phyloP scores from a whole-genome alignment of 2,888 invertebrate genomes.

The Melanostoma scalare region DNA sequence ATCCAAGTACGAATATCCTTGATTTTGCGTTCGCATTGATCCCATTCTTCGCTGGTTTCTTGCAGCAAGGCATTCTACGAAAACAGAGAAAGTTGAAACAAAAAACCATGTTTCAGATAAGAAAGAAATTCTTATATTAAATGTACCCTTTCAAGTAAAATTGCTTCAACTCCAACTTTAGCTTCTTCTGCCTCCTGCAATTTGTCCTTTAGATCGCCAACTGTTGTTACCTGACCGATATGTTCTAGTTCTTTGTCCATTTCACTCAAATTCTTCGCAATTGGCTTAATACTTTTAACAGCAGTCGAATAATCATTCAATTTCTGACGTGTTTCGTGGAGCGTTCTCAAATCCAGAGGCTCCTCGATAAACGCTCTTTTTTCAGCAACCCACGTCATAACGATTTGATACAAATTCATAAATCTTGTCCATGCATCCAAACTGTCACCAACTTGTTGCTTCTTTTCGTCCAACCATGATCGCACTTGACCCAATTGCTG shows the following conservation, averaged over 20 bases:
- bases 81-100: constrained; percentile 1
- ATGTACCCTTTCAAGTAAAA: constrained; percentile 90
- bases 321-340: constrained; percentile 92
- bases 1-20: constrained; percentile 95
- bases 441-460: constrained; percentile 91
- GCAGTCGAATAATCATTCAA: constrained; percentile 94
- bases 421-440: constrained; percentile 95
- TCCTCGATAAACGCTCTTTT: constrained; percentile 91
- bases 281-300: constrained; percentile 93
- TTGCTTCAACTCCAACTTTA: constrained; percentile 92
- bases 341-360: constrained; percentile 89
- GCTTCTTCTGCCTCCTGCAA: constrained; percentile 93
- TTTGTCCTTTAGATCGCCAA: constrained; percentile 92
- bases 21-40: constrained; percentile 96
- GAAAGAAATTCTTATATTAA: not conserved
- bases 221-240: constrained; percentile 91
- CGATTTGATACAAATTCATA: constrained; percentile 90
- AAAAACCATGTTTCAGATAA: not conserved
- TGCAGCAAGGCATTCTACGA: constrained; percentile 91
- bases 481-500: constrained; percentile 91
- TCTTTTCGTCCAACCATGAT: constrained; percentile 91
- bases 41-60: constrained; percentile 97
- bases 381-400: constrained; percentile 92
- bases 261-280: constrained; percentile 93
- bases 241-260: constrained; percentile 95